Evolutionary conservation across 2,113 vertebrate species (phyloP).

Genomic region (Oreochromis aureus): DNA sequence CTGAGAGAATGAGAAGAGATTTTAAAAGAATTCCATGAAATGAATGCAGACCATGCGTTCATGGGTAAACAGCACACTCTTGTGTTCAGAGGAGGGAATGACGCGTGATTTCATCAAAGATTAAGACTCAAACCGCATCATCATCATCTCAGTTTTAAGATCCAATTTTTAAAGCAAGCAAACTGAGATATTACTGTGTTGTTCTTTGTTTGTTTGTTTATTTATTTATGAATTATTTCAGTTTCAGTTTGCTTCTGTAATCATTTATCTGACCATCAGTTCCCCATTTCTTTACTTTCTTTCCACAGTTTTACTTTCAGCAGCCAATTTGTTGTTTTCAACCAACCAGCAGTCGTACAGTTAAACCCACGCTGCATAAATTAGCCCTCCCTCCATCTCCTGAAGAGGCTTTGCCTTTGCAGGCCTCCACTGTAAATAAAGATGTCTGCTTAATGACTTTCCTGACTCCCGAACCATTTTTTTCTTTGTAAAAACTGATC

Average conservation of each 20-base stretch:
- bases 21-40: background rate
- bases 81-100: background rate
- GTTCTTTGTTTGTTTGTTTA: background rate
- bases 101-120: background rate
- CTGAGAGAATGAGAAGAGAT: background rate
- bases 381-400: rapidly evolving
- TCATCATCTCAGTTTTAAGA: background rate
- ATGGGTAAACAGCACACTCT: background rate
- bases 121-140: background rate
- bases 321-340: background rate
- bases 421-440: background rate
- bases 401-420: background rate
- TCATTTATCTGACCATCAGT: rapidly evolving
- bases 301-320: background rate
- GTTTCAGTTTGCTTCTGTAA: background rate
- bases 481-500: background rate
- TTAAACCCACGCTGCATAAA: background rate
- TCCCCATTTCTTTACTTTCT: background rate
- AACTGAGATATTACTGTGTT: background rate
- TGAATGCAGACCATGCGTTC: background rate
- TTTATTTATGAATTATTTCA: rapidly evolving
- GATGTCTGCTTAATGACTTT: background rate
- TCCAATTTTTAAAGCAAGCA: rapidly evolving
- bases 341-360: background rate
- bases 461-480: rapidly evolving